phyloP scores from a whole-genome alignment of 2,888 invertebrate genomes.

The Coleophora deauratella region DNA sequence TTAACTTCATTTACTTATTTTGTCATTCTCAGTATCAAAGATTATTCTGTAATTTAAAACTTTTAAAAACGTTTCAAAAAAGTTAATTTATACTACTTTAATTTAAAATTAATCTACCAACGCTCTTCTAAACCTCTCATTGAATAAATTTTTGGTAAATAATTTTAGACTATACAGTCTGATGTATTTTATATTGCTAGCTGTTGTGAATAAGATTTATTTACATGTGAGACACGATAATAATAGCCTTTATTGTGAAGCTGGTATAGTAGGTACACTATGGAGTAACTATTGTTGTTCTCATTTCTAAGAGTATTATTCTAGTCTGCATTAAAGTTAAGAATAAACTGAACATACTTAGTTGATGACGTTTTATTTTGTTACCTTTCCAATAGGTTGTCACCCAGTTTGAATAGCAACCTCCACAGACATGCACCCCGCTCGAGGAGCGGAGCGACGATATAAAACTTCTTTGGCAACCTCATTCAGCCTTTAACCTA shows the following conservation, averaged over 20 bases:
- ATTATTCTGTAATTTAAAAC: no score
- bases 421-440: no score
- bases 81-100: no score
- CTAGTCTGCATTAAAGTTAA: constrained; percentile 75
- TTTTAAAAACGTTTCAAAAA: no score
- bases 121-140: constrained; percentile 13
- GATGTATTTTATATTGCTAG: constrained; percentile 72
- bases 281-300: constrained; percentile 74
- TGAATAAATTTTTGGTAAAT: constrained; percentile 4
- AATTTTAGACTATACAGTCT: constrained; percentile 43
- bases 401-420: no score
- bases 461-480: no score
- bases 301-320: constrained; percentile 75
- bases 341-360: constrained; percentile 70
- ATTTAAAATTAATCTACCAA: no score
- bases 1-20: constrained; percentile 2
- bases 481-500: no score
- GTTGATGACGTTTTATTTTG: constrained; percentile 35
- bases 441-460: no score
- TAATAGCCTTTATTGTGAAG: constrained; percentile 70
- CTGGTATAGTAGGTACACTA: constrained; percentile 70
- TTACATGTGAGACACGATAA: constrained; percentile 68
- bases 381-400: background rate
- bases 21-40: constrained; percentile 25
- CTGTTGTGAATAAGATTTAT: constrained; percentile 73